These are phyloP conservation scores for Noctua fimbriata DNA, from an alignment of 2,888 invertebrate genomes.

Conservation along the genomic window DNA sequence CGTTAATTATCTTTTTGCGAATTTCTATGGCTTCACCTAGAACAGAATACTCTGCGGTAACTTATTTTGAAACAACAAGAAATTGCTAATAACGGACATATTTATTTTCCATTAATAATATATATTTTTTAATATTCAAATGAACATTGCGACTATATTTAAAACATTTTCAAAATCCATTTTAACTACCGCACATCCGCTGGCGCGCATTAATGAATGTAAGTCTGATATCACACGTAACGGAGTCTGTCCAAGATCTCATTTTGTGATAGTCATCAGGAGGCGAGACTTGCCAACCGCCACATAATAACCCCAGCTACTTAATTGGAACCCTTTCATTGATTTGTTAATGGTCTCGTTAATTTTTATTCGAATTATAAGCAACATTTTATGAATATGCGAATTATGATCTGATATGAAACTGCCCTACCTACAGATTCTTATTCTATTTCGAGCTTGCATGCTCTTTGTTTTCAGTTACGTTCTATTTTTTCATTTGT, in stretches of 20 bases:
- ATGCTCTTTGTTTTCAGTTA: constrained; percentile 16
- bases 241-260: constrained; percentile 80
- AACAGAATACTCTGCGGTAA: constrained; percentile 58
- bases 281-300: constrained; percentile 77
- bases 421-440: constrained; percentile 43
- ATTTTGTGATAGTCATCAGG: constrained; percentile 83
- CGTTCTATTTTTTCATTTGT: constrained; percentile 11
- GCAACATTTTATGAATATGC: constrained; percentile 74
- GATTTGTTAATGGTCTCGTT: constrained; percentile 87
- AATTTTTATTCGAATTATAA: constrained; percentile 79
- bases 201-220: constrained; percentile 63
- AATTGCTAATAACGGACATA: constrained; percentile 23
- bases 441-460: constrained; percentile 42
- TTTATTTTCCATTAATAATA: constrained; percentile 26
- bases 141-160: constrained; percentile 41
- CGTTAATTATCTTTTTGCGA: constrained; percentile 70
- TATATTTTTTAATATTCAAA: constrained; percentile 13
- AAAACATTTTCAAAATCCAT: constrained; percentile 60
- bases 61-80: constrained; percentile 48
- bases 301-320: constrained; percentile 80
- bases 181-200: constrained; percentile 63
- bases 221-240: constrained; percentile 72
- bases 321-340: constrained; percentile 85
- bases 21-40: constrained; percentile 77
- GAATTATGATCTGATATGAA: constrained; percentile 75